Evolutionary conservation across 2,888 invertebrate species (phyloP), one percentile per base, ranked within the genome.

Genomic region (Dasypolia templi): DNA sequence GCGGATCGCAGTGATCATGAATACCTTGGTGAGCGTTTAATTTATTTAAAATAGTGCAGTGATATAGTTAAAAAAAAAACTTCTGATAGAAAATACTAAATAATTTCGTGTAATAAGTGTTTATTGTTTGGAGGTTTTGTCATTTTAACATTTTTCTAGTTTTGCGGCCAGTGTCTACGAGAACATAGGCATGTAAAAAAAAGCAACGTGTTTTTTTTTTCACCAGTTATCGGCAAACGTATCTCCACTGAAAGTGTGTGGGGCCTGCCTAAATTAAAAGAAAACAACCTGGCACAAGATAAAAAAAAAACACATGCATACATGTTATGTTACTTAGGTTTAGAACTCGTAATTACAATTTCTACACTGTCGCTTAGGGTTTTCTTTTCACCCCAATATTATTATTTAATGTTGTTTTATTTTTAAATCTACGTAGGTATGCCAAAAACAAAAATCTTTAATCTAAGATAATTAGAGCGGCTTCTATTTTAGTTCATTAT

Each of bases 1-100:
- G 83, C 72, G 87, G 87, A 84, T 78, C 86, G 73, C 82, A 84
- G 84, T 88, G 82, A 86, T 76, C 83, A 92, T 92, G 92, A 88
- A 88, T 89, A 87, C 80, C 82, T 88, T 91, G 89, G 92, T 91
- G 90, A 92, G 91, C 69, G 72, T 64, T 66, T 73, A 73, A 58
- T 72, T 69, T 59, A 32, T 58, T 58, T 35, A 17, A 68, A 72
- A 82, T 67, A 64, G 81, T 81, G 77, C 75, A 71, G 72, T 76
- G 82, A 35, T n/a, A n/a, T n/a, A n/a, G n/a, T n/a, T n/a, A n/a
- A n/a, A n/a, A n/a, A n/a, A n/a, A n/a, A n/a, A n/a, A n/a, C n/a
- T n/a, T n/a, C n/a, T n/a, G n/a, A n/a, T n/a, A 3, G 6, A 32
- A 39, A 19, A 35, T 53, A 42, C 11, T n/a, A 66, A 46, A 9